Conservation (phyloP, 2,888 invertebrate genomes). For the Andrena bucephala region DNA sequence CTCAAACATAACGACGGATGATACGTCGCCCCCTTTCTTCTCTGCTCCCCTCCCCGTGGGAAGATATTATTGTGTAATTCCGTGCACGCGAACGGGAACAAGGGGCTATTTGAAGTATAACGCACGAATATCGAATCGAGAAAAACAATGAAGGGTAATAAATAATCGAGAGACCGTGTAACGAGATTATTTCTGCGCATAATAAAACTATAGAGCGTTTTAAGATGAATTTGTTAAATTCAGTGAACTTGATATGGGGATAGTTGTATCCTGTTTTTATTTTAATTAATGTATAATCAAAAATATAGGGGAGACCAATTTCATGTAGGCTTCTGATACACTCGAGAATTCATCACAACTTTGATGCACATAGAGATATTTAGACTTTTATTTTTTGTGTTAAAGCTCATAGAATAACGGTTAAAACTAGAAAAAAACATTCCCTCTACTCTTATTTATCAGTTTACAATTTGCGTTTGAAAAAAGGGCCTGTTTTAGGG, state of each 20-base stretch:
- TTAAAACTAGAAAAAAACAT: no score
- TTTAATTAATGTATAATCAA: neutral
- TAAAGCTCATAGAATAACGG: no score
- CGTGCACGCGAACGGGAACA: constrained; percentile 40
- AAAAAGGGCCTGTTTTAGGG: no score
- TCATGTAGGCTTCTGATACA: no score
- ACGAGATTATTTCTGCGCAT: neutral
- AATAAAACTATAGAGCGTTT: no score
- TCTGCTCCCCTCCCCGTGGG: constrained; percentile 35
- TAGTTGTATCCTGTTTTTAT: neutral
- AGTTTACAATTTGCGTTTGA: no score
- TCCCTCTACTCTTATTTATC: no score
- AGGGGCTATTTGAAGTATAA: constrained; percentile 34
- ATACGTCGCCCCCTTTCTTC: constrained; percentile 48
- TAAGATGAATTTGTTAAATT: no score
- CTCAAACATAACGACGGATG: constrained; percentile 64
- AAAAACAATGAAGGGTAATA: neutral
- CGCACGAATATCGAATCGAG: constrained; percentile 27
- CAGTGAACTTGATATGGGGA: no score
- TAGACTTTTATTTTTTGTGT: no score
- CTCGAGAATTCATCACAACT: no score
- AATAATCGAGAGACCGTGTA: neutral
- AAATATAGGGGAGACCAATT: neutral
- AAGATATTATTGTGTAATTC: constrained; percentile 39
- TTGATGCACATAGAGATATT: no score